Conservation (phyloP, 37 sponge, comb jelly and placozoan species). For the Halisarca cf. caerulea region DNA sequence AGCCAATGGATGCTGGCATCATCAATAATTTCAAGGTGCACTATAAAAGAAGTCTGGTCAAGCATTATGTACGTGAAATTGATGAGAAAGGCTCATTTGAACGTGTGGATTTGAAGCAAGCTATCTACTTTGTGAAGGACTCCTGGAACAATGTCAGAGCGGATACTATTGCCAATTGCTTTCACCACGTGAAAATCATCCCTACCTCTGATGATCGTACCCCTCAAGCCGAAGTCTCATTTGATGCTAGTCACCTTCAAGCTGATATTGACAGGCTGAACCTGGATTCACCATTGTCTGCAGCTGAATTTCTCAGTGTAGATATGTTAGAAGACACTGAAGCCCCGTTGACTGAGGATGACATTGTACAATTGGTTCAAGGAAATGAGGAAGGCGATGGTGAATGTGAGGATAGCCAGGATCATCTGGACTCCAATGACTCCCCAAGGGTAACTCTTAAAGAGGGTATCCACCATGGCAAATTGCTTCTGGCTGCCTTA, state of each 20-base stretch:
- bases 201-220: too few species aligned
- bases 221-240: not conserved
- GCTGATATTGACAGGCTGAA: not conserved
- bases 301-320: not conserved
- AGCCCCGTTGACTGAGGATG: not conserved
- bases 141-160: not conserved
- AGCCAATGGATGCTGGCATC: constrained; percentile 37
- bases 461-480: not conserved
- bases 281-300: not conserved
- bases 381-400: not conserved
- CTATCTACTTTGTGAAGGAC: constrained; percentile 17
- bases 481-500: not conserved
- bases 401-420: constrained; percentile 18
- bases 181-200: not conserved
- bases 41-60: constrained; percentile 11
- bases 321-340: not conserved
- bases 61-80: constrained; percentile 1
- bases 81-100: not conserved
- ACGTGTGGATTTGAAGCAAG: constrained; percentile 12
- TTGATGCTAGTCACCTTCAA: not conserved
- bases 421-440: not conserved
- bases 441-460: not conserved
- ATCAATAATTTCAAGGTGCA: constrained; percentile 31
- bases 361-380: constrained; percentile 17
- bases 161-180: constrained; percentile 25